Base-by-base conservation (phyloP, 2,113 vertebrate genomes). In the Ranitomeya imitator region DNA sequence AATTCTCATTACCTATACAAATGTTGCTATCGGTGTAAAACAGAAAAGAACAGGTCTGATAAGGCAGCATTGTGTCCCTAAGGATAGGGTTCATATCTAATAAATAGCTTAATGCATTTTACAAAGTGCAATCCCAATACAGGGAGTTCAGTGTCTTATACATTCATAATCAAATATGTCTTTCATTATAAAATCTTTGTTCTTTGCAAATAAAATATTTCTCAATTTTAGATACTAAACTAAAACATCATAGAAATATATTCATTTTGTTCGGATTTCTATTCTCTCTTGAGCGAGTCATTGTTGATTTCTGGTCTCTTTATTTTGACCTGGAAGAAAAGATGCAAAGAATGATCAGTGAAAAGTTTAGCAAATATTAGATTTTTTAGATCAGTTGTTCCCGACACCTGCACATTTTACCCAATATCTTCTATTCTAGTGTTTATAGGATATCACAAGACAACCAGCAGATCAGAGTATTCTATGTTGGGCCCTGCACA, bases 311-410 rank as follows among this genome's bases (percentile, higher is more conserved):
- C 85, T 52, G 85, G 85, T 23, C 85, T 65, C 59, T 86, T 80
- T 69, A 86, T 86, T 14, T 86, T 80, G 45, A 86, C 85, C 85
- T 86, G 60, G 18, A 65, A 80, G 14, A 57, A 69, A 86, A 86
- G 10, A 86, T 10, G 69, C 2, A 83, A 52, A 12, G 31, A 74
- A 37, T 15, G 1, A 0, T 74, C 6, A 45, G 21, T 45, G 14
- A 15, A 73, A 15, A 37, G 19, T 2, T 13, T 23, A 37, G 67
- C 23, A 69, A 23, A 69, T 45, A 4, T 6, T 23, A 14, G 23
- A 71, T 31, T 37, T 15, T 15, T 71, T 37, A 15, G 13, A 2
- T 13, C 26, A 31, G 26, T 15, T 12, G 15, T 37, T 37, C 6
- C 11, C 0, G 12, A 26, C n/a, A 23, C 6, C 2, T 3, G n/a